A percentile compares a stretch with the other conserved stretches of the same genome.
Conservation (phyloP, 53 echinoderm and acorn worm species). For the Antedon mediterranea region DNA sequence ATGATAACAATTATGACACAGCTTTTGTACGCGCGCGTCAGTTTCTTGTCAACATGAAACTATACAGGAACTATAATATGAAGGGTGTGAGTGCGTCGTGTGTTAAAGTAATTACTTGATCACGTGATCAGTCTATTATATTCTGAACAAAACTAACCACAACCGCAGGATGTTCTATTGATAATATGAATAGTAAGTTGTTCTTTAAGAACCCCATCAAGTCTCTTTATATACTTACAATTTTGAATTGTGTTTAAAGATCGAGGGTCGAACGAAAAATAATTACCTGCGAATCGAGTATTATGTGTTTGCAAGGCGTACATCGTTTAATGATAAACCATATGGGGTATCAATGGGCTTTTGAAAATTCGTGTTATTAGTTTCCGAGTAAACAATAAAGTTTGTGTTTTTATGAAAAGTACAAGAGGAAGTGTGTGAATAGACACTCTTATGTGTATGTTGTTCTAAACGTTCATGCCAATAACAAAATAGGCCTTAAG, state of each 20-base stretch:
- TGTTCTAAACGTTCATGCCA: too few relatives aligned
- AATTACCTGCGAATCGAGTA: neutral
- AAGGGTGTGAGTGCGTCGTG: neutral
- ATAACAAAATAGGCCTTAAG: too few relatives aligned
- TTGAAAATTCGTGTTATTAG: neutral
- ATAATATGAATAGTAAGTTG: neutral
- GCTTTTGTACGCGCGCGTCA: too few relatives aligned
- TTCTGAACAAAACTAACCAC: neutral
- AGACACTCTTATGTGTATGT: neutral
- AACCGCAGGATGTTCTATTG: neutral
- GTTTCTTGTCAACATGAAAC: too few relatives aligned
- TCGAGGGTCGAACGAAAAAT: neutral
- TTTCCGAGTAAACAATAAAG: neutral
- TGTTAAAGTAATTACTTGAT: neutral
- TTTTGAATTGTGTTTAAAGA: neutral
- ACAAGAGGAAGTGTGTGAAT: neutral
- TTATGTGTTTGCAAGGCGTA: neutral
- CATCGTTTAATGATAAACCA: neutral
- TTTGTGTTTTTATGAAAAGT: neutral
- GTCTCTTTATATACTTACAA: neutral
- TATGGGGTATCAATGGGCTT: neutral
- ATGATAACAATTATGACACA: too few relatives aligned
- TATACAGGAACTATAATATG: too few relatives aligned
- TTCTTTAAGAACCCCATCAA: neutral
- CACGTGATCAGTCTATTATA: neutral